phyloP scores from a whole-genome alignment of 2,113 vertebrate species.

The Callionymus lyra region DNA sequence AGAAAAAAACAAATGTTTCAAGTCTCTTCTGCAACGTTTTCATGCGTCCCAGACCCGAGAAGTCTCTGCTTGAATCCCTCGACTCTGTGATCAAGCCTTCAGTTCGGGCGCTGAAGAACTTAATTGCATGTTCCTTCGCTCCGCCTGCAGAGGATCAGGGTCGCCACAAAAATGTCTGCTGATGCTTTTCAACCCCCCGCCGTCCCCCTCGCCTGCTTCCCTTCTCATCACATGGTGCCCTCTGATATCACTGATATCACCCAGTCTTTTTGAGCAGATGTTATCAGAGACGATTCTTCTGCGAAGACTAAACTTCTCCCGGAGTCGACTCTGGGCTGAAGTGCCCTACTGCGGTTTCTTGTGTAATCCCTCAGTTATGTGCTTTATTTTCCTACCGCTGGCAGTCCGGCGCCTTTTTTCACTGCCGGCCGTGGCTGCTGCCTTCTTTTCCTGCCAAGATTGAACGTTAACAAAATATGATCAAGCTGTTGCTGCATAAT shows the following conservation, averaged over 20 bases:
- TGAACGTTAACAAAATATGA: too few relatives aligned
- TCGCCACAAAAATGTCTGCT: slow-evolving; percentile 41
- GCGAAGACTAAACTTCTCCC: slow-evolving; percentile 64
- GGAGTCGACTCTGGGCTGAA: slow-evolving; percentile 75
- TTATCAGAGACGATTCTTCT: too few relatives aligned
- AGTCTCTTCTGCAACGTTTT: too few relatives aligned
- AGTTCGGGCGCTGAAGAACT: slow-evolving; percentile 7
- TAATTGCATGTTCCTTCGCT: slow-evolving; percentile 54
- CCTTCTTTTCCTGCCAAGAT: slow-evolving; percentile 24
- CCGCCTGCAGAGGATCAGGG: slow-evolving; percentile 42
- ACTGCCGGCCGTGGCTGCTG: slow-evolving; percentile 52
- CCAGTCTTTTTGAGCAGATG: too few relatives aligned
- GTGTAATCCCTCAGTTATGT: slow-evolving; percentile 73
- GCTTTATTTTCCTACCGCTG: slow-evolving; percentile 75
- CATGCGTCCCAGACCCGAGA: too few relatives aligned
- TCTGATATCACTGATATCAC: too few relatives aligned
- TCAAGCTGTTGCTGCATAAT: too few relatives aligned
- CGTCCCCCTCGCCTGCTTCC: too few relatives aligned
- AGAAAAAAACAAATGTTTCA: too few relatives aligned
- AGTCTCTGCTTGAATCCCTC: too few relatives aligned
- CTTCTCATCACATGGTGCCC: too few relatives aligned
- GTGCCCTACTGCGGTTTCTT: slow-evolving; percentile 83
- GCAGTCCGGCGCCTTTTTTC: slow-evolving; percentile 43
- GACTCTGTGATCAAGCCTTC: too few relatives aligned
- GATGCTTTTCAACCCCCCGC: not conserved